These are phyloP conservation scores for Todiramphus saurophagus DNA, from an alignment of 2,113 vertebrate genomes.

Conservation along the genomic window DNA sequence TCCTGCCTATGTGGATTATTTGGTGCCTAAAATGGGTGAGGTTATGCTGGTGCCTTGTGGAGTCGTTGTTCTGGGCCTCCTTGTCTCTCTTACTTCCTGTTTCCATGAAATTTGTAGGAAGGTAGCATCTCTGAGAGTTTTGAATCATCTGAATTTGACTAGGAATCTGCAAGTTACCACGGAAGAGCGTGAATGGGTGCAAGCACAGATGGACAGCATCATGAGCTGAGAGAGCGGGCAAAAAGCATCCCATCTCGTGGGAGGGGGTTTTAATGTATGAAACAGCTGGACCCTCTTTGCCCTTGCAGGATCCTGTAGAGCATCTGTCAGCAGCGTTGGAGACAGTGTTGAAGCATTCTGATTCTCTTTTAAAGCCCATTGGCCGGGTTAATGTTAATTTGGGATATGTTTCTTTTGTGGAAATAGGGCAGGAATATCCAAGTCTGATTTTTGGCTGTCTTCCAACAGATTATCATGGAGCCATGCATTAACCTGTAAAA, in stretches of 20 bases:
- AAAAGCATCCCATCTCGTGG: background rate
- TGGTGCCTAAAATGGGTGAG: background rate
- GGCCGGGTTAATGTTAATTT: background rate
- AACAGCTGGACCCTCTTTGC: background rate
- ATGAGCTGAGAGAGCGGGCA: background rate
- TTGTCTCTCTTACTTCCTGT: background rate
- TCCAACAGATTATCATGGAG: background rate
- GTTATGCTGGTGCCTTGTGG: background rate
- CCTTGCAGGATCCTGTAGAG: background rate
- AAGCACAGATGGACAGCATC: background rate
- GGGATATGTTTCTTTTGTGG: background rate
- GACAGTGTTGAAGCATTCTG: background rate
- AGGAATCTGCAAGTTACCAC: background rate
- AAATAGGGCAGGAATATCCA: background rate
- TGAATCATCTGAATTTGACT: background rate
- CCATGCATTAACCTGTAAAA: background rate
- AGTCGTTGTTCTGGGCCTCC: background rate
- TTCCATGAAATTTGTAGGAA: background rate
- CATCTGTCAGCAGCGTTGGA: background rate
- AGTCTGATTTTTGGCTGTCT: background rate
- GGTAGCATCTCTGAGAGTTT: background rate
- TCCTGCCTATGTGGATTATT: background rate
- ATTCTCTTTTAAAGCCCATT: background rate
- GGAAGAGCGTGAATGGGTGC: background rate
- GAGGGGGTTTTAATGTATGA: background rate